Conservation (phyloP, 2,113 vertebrate genomes). For the Pleuronectes platessa region DNA sequence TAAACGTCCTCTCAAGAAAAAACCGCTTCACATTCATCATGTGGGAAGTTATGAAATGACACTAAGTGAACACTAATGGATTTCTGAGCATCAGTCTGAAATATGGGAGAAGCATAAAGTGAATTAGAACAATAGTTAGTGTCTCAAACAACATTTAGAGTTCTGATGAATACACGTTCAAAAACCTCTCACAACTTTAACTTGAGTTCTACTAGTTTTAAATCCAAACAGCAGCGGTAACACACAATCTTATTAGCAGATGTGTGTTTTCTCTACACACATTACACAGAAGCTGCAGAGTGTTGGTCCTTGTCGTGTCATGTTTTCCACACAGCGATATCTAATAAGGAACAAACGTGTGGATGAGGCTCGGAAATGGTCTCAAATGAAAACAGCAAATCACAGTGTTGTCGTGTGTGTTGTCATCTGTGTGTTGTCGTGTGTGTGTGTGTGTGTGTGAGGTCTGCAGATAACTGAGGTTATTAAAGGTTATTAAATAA, state of each 20-base stretch:
- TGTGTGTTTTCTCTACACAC: slow-evolving; percentile 28
- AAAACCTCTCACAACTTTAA: too few relatives aligned
- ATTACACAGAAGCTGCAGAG: slow-evolving; percentile 39
- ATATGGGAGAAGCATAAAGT: neutral
- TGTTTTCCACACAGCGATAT: slow-evolving; percentile 40
- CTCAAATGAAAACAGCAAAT: slow-evolving; percentile 46
- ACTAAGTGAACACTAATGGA: slow-evolving; percentile 25
- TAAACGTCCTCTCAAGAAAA: slow-evolving; percentile 21
- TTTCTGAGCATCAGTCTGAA: slow-evolving; percentile 6
- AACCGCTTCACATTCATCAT: slow-evolving; percentile 28
- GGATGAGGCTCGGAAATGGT: slow-evolving; percentile 16
- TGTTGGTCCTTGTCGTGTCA: slow-evolving; percentile 35
- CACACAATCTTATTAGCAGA: slow-evolving; percentile 33
- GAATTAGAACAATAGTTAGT: neutral
- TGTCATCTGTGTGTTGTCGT: too few relatives aligned
- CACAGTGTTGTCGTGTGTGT: slow-evolving; percentile 7
- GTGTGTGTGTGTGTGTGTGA: neutral
- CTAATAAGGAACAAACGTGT: slow-evolving; percentile 56
- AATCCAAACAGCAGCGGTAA: slow-evolving; percentile 30
- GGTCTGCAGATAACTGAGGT: slow-evolving; percentile 18
- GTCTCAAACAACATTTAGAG: neutral
- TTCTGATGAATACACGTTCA: neutral
- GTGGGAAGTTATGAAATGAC: slow-evolving; percentile 7
- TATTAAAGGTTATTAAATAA: too few relatives aligned
- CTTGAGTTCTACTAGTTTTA: slow-evolving; percentile 50